Evolutionary conservation across 2,797 vertebrate species (phyloP).

Genomic region (Scolopax rusticola): DNA sequence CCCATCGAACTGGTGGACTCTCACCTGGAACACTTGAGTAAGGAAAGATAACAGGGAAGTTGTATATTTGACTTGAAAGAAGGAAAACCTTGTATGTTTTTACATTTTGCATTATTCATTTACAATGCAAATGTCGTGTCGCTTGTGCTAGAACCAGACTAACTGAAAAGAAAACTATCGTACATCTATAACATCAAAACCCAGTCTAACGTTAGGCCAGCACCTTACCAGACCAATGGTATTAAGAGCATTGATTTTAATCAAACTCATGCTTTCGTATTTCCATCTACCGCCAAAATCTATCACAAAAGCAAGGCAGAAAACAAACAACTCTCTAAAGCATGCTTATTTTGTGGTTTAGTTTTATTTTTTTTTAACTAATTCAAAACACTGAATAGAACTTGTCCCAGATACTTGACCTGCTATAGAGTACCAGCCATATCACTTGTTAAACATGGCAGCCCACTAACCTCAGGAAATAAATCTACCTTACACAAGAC

Average conservation of each 20-base stretch:
- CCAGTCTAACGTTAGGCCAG: background rate
- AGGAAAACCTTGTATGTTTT: background rate
- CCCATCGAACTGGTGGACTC: background rate
- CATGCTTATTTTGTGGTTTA: background rate
- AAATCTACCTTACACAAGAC: accelerated
- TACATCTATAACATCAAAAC: background rate
- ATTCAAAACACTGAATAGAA: background rate
- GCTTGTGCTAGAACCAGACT: background rate
- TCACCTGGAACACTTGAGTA: background rate
- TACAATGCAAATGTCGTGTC: background rate
- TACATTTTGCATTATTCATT: background rate
- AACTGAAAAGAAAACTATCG: background rate
- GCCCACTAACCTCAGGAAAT: background rate
- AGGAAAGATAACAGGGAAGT: background rate
- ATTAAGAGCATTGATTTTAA: background rate
- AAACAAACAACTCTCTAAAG: background rate
- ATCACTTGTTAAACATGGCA: background rate
- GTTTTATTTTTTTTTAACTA: background rate
- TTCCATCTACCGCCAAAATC: background rate
- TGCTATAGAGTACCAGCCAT: background rate
- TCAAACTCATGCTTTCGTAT: accelerated
- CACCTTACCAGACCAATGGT: background rate
- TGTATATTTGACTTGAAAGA: background rate
- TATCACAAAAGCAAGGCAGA: background rate
- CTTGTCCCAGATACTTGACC: background rate